Evolutionary conservation across 2,888 invertebrate genomes (phyloP).

Genomic region (Pseudococcus viburni): DNA sequence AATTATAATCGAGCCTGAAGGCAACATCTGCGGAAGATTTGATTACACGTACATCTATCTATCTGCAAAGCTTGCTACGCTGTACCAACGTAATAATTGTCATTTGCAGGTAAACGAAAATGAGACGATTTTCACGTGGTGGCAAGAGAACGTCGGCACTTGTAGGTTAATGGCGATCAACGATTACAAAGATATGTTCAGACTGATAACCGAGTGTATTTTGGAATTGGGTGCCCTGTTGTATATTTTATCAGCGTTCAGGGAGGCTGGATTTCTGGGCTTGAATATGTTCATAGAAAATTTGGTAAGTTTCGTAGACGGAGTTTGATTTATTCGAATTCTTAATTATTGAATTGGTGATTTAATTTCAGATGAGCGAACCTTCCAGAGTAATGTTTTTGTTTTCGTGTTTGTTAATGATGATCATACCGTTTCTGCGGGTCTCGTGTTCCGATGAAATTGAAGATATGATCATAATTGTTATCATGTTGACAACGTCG

Average conservation of each 20-base stretch:
- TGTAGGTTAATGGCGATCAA: conserved; percentile 80
- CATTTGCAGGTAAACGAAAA: conserved; percentile 29
- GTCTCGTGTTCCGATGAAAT: conserved; percentile 87
- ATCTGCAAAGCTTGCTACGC: no score
- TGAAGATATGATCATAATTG: conserved; percentile 92
- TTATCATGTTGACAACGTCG: conserved; percentile 95
- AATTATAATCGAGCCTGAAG: conserved; percentile 1
- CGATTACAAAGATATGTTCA: conserved; percentile 77
- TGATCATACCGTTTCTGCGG: conserved; percentile 87
- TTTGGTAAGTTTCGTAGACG: conserved; percentile 77
- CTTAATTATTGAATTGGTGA: not conserved
- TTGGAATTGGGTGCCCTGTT: conserved; percentile 87
- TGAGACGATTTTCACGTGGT: conserved; percentile 73
- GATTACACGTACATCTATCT: not conserved
- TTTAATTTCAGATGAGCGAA: conserved; percentile 80
- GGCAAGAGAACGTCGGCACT: conserved; percentile 81
- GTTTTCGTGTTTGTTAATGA: conserved; percentile 90
- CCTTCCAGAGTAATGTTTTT: conserved; percentile 95
- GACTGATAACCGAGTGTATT: conserved; percentile 84
- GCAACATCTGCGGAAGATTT: not conserved
- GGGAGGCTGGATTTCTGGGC: conserved; percentile 93
- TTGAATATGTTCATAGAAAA: conserved; percentile 95
- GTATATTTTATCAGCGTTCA: conserved; percentile 86
- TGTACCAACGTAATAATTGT: not conserved
- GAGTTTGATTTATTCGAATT: not conserved